Conservation (phyloP, 2,797 vertebrate genomes). For the Paramormyrops hopkinsi region DNA sequence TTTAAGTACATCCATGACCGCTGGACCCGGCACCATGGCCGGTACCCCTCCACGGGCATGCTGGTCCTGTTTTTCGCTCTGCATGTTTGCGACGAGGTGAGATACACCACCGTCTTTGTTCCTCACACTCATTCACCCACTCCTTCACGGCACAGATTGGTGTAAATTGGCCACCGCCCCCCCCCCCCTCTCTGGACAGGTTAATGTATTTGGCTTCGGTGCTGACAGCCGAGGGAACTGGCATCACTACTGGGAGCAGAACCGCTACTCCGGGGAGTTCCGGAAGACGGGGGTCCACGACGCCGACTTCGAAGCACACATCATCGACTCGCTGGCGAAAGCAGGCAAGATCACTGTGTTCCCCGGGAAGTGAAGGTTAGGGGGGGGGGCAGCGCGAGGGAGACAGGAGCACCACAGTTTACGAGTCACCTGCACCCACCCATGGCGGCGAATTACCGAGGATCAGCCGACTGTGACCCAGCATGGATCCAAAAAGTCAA, state of each 20-base stretch:
- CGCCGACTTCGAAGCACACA: slow-evolving; percentile 90
- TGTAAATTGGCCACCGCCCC: background rate
- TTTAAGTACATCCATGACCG: slow-evolving; percentile 97
- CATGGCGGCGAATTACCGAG: slow-evolving; percentile 15
- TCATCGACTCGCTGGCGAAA: slow-evolving; percentile 81
- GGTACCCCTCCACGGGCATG: slow-evolving; percentile 98
- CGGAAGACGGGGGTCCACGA: slow-evolving; percentile 95
- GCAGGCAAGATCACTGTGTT: slow-evolving; percentile 87
- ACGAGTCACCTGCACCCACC: slow-evolving; percentile 25
- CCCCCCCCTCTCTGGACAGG: slow-evolving; percentile 53
- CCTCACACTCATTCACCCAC: background rate
- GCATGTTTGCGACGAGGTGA: slow-evolving; percentile 92
- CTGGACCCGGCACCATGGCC: slow-evolving; percentile 90
- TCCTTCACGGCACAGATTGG: background rate
- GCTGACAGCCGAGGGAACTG: slow-evolving; percentile 92
- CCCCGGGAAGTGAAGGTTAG: slow-evolving; percentile 69
- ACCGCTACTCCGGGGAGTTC: slow-evolving; percentile 95
- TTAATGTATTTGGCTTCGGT: slow-evolving; percentile 96
- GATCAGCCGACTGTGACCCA: slow-evolving; percentile 13
- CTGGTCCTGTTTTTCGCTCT: slow-evolving; percentile 94
- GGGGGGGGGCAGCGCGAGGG: background rate
- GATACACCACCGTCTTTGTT: slow-evolving; percentile 20
- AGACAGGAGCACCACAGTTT: slow-evolving; percentile 8
- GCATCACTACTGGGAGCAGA: slow-evolving; percentile 99
- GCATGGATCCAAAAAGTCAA: background rate